These are phyloP conservation scores for Microctenopoma steveboyesi DNA, from an alignment of 2,797 vertebrate species.

Conservation along the genomic window DNA sequence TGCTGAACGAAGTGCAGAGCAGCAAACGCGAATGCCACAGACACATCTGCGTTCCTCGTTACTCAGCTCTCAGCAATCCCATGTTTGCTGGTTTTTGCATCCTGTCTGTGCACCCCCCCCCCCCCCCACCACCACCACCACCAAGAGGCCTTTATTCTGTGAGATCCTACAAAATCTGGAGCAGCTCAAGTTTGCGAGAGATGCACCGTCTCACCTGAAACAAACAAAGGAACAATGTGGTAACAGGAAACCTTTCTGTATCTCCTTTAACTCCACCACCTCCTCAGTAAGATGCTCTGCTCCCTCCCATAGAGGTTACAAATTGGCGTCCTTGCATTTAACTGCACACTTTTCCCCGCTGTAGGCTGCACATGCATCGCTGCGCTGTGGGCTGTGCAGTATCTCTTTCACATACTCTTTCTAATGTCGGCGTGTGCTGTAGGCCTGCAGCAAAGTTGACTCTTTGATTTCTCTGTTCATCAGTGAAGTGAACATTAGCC, in stretches of 20 bases:
- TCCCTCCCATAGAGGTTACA: constrained; percentile 25
- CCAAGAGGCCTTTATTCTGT: neutral
- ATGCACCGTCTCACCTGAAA: neutral
- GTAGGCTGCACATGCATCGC: constrained; percentile 10
- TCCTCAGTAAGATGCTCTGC: constrained; percentile 7
- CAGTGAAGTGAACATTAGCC: constrained; percentile 17
- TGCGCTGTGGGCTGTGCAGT: neutral
- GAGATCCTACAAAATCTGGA: constrained; percentile 6
- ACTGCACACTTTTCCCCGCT: constrained; percentile 27
- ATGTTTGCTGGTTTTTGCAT: constrained; percentile 57
- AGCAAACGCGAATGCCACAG: constrained; percentile 24
- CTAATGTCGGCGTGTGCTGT: constrained; percentile 1
- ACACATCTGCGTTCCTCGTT: constrained; percentile 73
- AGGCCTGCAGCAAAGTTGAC: constrained; percentile 37
- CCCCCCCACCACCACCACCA: neutral
- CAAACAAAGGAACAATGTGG: neutral
- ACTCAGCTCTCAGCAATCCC: constrained; percentile 39
- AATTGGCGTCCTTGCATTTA: constrained; percentile 41
- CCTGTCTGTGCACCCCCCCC: constrained; percentile 36
- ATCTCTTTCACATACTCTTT: constrained; percentile 15
- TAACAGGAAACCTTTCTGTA: constrained; percentile 8
- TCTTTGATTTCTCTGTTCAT: constrained; percentile 32
- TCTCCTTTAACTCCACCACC: constrained; percentile 2
- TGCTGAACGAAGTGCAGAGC: neutral
- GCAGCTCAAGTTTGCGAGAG: constrained; percentile 10